These are phyloP conservation scores for Protobothrops mucrosquamatus DNA, from an alignment of 2,113 vertebrate species.

Conservation along the genomic window DNA sequence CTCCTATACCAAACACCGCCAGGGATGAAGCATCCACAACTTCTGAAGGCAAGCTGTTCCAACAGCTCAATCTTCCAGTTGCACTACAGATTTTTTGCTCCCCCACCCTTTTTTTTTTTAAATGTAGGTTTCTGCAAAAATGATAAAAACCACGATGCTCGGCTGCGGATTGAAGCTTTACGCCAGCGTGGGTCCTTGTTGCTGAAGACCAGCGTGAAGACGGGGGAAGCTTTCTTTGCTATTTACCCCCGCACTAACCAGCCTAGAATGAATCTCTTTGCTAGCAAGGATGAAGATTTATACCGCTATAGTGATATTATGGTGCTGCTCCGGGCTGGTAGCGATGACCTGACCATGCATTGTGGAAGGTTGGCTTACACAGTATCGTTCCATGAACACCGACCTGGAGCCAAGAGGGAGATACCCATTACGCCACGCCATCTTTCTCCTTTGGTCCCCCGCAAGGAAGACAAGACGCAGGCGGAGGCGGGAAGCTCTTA, in stretches of 20 bases:
- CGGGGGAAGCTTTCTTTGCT: constrained; percentile 68
- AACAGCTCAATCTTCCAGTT: background rate
- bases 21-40: too few species aligned
- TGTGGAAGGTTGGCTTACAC: constrained; percentile 63
- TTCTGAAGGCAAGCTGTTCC: too few species aligned
- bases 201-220: background rate
- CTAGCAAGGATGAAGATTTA: constrained; percentile 43
- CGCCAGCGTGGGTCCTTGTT: rapidly evolving
- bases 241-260: constrained; percentile 64
- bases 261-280: constrained; percentile 57
- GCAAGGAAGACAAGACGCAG: background rate
- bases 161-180: constrained; percentile 61
- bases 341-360: constrained; percentile 54
- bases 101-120: background rate
- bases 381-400: constrained; percentile 51
- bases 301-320: constrained; percentile 54
- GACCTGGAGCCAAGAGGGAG: rapidly evolving
- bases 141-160: constrained; percentile 57
- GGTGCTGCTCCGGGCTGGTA: constrained; percentile 61
- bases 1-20: too few species aligned
- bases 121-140: constrained; percentile 73
- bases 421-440: rapidly evolving
- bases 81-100: too few species aligned
- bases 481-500: rapidly evolving
- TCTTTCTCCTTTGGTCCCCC: rapidly evolving